Evolutionary conservation across 92 coral and sea anemone species (phyloP).

Genomic region (Palythoa caribaeorum): DNA sequence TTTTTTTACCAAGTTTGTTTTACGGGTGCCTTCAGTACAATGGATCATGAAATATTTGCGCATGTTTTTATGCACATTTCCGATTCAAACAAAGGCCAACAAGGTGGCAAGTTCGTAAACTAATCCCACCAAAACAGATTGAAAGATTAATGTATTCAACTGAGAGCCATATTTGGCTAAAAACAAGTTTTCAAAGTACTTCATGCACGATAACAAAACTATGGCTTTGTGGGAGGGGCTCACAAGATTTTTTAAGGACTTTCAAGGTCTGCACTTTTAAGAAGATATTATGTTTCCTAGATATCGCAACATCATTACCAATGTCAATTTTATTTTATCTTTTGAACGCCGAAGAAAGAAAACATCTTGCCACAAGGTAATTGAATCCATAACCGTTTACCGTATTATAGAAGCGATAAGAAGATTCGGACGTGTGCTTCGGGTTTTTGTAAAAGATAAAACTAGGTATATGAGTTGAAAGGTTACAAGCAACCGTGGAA

Average conservation of each 20-base stretch:
- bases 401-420: not conserved
- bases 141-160: not conserved
- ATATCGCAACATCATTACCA: not conserved
- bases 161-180: not conserved
- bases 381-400: not conserved
- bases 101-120: too few relatives aligned
- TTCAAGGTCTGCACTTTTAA: not conserved
- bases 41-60: not conserved
- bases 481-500: not conserved
- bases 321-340: not conserved
- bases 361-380: not conserved
- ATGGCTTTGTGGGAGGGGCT: not conserved
- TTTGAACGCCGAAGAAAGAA: not conserved
- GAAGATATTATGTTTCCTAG: not conserved
- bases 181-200: not conserved
- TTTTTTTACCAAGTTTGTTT: constrained; percentile 18
- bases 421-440: not conserved
- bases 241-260: not conserved
- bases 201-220: not conserved
- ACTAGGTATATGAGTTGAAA: not conserved
- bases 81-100: not conserved
- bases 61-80: constrained; percentile 38
- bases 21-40: constrained; percentile 1
- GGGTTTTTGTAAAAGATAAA: not conserved
- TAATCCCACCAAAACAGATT: too few relatives aligned